These are phyloP conservation scores for Neomonachus schauinslandi DNA, from an alignment of 2,113 vertebrate species.

Conservation along the genomic window DNA sequence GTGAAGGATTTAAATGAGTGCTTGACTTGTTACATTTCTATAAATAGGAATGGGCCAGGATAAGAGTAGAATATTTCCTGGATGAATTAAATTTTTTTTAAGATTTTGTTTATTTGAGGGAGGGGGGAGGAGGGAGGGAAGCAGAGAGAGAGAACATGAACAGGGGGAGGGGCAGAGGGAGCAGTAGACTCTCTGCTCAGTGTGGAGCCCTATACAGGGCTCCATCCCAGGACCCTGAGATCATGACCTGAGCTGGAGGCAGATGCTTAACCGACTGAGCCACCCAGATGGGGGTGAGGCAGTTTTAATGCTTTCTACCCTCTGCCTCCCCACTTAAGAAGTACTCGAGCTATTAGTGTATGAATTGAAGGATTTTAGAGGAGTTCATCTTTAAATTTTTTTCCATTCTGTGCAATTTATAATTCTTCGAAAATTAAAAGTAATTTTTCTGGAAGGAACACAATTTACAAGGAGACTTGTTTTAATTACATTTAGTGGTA, in stretches of 20 bases:
- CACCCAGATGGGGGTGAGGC: not conserved
- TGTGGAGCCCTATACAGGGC: not conserved
- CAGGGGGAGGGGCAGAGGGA: not conserved
- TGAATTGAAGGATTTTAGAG: not conserved
- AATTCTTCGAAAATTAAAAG: conserved; percentile 40
- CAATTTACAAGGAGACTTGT: conserved; percentile 23
- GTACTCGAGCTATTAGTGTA: not conserved
- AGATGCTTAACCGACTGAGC: not conserved
- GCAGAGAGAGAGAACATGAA: not conserved
- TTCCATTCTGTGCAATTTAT: not conserved
- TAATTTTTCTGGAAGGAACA: conserved; percentile 15
- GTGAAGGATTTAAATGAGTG: not conserved
- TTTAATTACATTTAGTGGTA: conserved; percentile 43
- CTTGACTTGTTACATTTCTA: not conserved
- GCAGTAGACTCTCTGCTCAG: not conserved
- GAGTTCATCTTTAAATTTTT: not conserved
- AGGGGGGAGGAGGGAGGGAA: not conserved
- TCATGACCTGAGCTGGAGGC: not conserved
- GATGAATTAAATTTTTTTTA: not conserved
- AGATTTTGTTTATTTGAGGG: not conserved
- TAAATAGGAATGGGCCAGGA: not conserved
- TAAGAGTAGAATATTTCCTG: not conserved
- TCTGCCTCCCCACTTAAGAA: not conserved
- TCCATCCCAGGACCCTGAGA: not conserved
- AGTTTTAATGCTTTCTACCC: not conserved